phyloP scores from a whole-genome alignment of 2,888 invertebrate species.

The Cantharis lateralis region DNA sequence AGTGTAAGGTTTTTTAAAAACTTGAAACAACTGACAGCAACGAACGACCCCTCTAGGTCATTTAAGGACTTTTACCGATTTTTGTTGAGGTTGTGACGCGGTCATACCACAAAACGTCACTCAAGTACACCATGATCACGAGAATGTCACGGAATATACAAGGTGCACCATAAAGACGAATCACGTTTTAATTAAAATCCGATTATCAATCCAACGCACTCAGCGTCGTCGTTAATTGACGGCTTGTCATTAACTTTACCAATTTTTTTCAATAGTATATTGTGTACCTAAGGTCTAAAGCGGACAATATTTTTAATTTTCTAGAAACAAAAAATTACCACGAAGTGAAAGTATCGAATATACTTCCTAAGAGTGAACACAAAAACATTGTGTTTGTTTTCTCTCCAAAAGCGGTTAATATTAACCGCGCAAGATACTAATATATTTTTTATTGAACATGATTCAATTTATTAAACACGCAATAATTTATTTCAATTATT shows the following conservation, averaged over 20 bases:
- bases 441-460: background rate
- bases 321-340: too few relatives aligned
- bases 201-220: too few relatives aligned
- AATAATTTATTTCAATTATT: background rate
- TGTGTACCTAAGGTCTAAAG: too few relatives aligned
- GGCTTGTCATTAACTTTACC: too few relatives aligned
- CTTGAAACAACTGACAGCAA: conserved; percentile 2
- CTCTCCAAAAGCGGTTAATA: background rate
- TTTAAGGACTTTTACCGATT: conserved; percentile 15
- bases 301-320: too few relatives aligned
- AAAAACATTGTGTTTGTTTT: too few relatives aligned
- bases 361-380: too few relatives aligned
- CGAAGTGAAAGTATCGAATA: too few relatives aligned
- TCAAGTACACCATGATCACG: conserved; percentile 6
- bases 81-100: conserved; percentile 19
- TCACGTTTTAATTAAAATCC: too few relatives aligned
- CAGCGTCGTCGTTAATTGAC: too few relatives aligned
- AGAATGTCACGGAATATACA: conserved; percentile 9
- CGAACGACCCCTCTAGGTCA: conserved; percentile 18
- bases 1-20: background rate
- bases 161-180: background rate
- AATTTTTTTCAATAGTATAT: too few relatives aligned
- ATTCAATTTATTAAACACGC: background rate
- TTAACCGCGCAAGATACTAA: background rate
- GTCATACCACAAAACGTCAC: conserved; percentile 5